Evolutionary conservation across 2,113 vertebrate genomes (phyloP).

Genomic region (Heterocephalus glaber): DNA sequence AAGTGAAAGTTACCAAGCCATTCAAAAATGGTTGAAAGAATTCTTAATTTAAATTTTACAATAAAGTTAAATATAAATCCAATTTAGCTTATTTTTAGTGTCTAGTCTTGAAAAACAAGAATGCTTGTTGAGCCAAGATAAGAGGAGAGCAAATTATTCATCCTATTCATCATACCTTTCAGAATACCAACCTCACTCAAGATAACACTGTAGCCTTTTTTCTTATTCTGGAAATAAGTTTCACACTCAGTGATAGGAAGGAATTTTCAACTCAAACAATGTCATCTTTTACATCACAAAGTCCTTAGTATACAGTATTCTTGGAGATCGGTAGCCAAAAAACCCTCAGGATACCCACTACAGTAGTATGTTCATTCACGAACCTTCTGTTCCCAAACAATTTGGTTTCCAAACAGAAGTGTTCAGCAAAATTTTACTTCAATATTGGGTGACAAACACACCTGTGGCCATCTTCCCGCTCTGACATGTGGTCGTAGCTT

Average conservation of each 20-base stretch:
- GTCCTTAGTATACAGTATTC: neutral
- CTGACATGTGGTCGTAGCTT: neutral
- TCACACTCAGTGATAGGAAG: neutral
- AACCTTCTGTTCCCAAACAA: neutral
- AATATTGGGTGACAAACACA: neutral
- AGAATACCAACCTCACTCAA: neutral
- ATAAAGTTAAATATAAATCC: neutral
- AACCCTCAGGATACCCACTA: neutral
- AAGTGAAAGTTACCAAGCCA: neutral
- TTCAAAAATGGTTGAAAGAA: neutral
- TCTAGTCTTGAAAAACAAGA: neutral
- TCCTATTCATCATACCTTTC: neutral
- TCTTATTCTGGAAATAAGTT: neutral
- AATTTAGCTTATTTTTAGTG: neutral
- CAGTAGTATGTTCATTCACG: neutral
- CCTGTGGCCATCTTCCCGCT: neutral
- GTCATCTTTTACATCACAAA: neutral
- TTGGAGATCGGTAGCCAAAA: neutral
- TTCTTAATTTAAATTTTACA: slow-evolving; percentile 9
- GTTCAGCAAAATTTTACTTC: neutral
- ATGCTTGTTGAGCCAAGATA: neutral
- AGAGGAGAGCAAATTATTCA: neutral
- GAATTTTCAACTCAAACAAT: neutral
- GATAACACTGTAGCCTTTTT: neutral
- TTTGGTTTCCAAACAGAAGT: neutral